Evolutionary conservation across 1,140 invertebrate genomes (phyloP), one percentile per base, ranked within the genome.

Genomic region (Drosophila mayri): DNA sequence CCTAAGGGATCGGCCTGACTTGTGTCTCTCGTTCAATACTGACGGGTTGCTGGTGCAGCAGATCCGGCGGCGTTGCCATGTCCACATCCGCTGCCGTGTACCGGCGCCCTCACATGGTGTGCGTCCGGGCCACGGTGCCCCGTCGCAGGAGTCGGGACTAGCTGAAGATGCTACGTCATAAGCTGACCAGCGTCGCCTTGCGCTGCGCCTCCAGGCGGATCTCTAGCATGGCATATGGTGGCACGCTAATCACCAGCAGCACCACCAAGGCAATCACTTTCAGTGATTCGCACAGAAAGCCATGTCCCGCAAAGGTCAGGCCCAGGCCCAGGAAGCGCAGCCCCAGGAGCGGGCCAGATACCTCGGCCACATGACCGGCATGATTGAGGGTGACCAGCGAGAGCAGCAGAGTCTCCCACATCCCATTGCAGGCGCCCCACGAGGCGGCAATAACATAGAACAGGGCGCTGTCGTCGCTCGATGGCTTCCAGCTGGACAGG

Each of bases 391-490:
- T 93, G 43, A 93, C 86, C 65, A 93, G 74, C 8, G 92, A 90
- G 25, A 93, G 93, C 41, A 94, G 92, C 9, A 96, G 92, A 57
- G 95, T 95, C 85, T 96, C 95, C 95, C 95, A 96, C 76, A 96
- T 95, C 28, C 95, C 95, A 68, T 96, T 95, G 85, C 95, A 96
- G n/a, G 95, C 95, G 38, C 95, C 95, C 95, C 95, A 96, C 9
- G 94, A 94, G 4, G 95, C 95, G 30, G 95, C 94, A 72, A 96
- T 95, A 16, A 96, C 95, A 77, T 95, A 95, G 76, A 96, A 95
- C 16, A 96, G 93, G 7, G 95, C 95, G 20, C 95, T 95, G 78
- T 96, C 95, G 68, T 96, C 95, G 22, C 94, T 95, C 0, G 95
- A 94, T 0, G 95, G 95, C 86, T 95, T 95, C 95, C 95, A 96